phyloP scores from a whole-genome alignment of 1,140 invertebrate genomes.

The Arctopsyche grandis region DNA sequence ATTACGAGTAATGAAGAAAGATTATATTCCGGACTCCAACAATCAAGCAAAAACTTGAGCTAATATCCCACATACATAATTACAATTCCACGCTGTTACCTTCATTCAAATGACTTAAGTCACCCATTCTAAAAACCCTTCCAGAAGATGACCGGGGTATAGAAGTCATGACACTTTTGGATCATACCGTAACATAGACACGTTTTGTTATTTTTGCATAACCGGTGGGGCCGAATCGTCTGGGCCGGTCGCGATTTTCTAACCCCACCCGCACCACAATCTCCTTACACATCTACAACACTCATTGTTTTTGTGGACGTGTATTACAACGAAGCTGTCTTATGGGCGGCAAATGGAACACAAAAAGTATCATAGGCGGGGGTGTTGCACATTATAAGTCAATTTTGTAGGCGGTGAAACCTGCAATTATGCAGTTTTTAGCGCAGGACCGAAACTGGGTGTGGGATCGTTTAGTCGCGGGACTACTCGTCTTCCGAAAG shows the following conservation, averaged over 20 bases:
- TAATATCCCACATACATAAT: too few relatives aligned
- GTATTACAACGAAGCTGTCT: constrained; percentile 9
- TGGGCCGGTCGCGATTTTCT: constrained; percentile 6
- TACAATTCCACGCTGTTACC: too few relatives aligned
- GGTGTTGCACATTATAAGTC: constrained; percentile 14
- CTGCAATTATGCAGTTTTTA: constrained; percentile 10
- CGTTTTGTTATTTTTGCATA: constrained; percentile 19
- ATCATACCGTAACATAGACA: too few relatives aligned
- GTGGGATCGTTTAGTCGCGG: background rate
- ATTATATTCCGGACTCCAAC: too few relatives aligned
- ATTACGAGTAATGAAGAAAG: too few relatives aligned
- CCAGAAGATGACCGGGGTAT: too few relatives aligned
- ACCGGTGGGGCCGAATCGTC: constrained; percentile 22
- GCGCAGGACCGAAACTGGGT: background rate
- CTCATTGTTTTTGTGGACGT: constrained; percentile 4
- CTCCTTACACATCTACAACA: background rate
- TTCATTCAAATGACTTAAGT: too few relatives aligned
- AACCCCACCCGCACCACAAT: background rate
- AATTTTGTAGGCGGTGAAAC: constrained; percentile 9
- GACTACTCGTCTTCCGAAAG: background rate
- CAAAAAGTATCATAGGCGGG: constrained; percentile 8
- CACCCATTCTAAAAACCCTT: too few relatives aligned
- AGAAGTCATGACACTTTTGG: too few relatives aligned
- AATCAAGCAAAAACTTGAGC: too few relatives aligned
- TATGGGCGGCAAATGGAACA: background rate